These are phyloP conservation scores for Camponotus pennsylvanicus DNA, from an alignment of 1,140 invertebrate species.

Conservation along the genomic window DNA sequence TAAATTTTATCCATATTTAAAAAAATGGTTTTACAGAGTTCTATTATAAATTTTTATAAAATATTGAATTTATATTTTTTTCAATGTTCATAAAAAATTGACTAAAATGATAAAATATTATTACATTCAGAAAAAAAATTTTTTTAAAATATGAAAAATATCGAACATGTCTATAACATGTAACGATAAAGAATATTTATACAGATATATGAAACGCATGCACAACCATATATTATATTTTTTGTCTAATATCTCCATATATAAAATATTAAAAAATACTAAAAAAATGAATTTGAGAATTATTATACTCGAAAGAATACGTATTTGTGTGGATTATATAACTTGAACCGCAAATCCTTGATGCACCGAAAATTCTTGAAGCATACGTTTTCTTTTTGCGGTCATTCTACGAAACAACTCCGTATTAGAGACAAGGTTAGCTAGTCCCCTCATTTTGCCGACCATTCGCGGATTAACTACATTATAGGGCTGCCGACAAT, in stretches of 20 bases:
- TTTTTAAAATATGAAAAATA: background rate
- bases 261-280: background rate
- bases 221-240: no score
- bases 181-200: background rate
- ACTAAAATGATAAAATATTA: background rate
- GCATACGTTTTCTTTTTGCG: background rate
- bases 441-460: constrained; percentile 24
- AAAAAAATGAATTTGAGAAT: background rate
- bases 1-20: no score
- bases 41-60: background rate
- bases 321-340: no score
- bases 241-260: no score
- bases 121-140: background rate
- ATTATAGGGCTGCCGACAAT: constrained; percentile 69
- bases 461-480: constrained; percentile 59
- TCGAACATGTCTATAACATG: background rate
- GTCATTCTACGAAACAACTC: constrained; percentile 46
- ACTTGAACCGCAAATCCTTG: background rate
- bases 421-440: constrained; percentile 28
- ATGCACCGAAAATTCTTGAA: constrained; percentile 4
- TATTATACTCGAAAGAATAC: background rate
- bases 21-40: background rate
- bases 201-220: no score
- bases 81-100: background rate
- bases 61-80: background rate